phyloP scores from a whole-genome alignment of 1,140 invertebrate genomes.

The Danaus melanippus region DNA sequence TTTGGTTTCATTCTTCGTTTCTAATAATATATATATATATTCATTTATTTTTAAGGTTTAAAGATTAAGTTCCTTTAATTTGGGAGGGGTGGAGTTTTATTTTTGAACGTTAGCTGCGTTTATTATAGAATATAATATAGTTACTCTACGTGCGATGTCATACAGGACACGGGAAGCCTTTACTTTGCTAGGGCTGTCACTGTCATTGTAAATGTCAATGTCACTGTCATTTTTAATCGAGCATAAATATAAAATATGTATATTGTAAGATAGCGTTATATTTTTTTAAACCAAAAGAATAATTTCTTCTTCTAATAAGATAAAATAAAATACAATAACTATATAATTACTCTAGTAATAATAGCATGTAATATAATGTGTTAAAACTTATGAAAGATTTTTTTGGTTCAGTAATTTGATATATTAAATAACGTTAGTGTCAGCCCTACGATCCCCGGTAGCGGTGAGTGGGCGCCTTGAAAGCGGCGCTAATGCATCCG shows the following conservation, averaged over 20 bases:
- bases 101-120: too few relatives aligned
- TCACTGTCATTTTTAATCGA: too few relatives aligned
- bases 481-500: conserved; percentile 49
- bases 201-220: not conserved
- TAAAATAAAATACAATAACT: too few relatives aligned
- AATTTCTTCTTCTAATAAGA: too few relatives aligned
- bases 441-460: conserved; percentile 34
- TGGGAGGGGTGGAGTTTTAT: too few relatives aligned
- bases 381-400: not conserved
- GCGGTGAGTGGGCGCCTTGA: conserved; percentile 40
- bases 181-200: conserved; percentile 10
- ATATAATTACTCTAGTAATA: too few relatives aligned
- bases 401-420: not conserved
- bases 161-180: conserved; percentile 12
- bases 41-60: too few relatives aligned
- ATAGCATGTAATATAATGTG: too few relatives aligned
- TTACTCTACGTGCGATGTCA: not conserved
- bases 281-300: too few relatives aligned
- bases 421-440: conserved; percentile 4
- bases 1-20: not conserved
- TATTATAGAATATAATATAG: not conserved
- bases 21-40: not conserved
- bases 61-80: too few relatives aligned
- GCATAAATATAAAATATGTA: not conserved
- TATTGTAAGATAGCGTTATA: conserved; percentile 1